Evolutionary conservation across 23 tunicate genomes (phyloP).

Genomic region (Oikopleura dioica): DNA sequence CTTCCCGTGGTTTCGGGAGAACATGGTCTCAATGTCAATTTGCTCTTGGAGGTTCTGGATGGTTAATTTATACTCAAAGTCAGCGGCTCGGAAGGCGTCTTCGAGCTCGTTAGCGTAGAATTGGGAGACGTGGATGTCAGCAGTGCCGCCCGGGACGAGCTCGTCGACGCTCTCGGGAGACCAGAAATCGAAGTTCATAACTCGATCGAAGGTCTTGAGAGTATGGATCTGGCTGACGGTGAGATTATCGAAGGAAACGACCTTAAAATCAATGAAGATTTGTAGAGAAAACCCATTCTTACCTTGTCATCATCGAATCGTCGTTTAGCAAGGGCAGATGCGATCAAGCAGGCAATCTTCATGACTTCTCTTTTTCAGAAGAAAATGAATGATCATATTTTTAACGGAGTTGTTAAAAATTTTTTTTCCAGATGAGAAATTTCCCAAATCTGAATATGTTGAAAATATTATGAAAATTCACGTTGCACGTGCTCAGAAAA

Average conservation of each 20-base stretch:
- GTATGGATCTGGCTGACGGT: not conserved
- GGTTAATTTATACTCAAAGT: not conserved
- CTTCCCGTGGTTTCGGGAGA: not conserved
- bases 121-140: not conserved
- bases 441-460: too few species aligned
- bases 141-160: not conserved
- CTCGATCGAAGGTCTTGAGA: not conserved
- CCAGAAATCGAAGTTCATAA: not conserved
- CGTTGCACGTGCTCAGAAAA: too few species aligned
- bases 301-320: too few species aligned
- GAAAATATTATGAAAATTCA: too few species aligned
- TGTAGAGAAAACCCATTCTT: too few species aligned
- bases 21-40: not conserved
- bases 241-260: not conserved
- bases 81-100: not conserved
- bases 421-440: too few species aligned
- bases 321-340: too few species aligned
- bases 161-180: not conserved
- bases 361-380: too few species aligned
- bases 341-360: too few species aligned
- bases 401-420: too few species aligned
- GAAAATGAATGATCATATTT: too few species aligned
- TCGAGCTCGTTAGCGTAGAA: not conserved
- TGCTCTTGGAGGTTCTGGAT: not conserved
- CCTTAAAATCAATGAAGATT: too few species aligned